A percentile compares a stretch with the other conserved stretches of the same genome.
Conservation (phyloP, 2,888 invertebrate genomes). For the Nephrotoma guestfalica region DNA sequence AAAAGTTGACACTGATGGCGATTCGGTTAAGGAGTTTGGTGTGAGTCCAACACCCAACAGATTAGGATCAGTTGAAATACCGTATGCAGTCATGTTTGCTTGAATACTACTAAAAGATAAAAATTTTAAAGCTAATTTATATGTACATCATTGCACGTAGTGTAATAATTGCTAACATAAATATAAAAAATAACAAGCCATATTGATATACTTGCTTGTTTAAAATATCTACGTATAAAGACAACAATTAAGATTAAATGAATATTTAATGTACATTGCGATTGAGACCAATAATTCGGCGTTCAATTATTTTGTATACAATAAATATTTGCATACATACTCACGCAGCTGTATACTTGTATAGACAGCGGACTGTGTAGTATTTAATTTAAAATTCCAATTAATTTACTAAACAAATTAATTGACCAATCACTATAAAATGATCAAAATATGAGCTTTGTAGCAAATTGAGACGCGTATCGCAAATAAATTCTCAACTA, state of each 20-base stretch:
- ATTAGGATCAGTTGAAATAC: constrained; percentile 26
- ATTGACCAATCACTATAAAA: neutral
- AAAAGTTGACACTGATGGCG: constrained; percentile 29
- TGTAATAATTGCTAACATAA: neutral
- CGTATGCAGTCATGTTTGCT: constrained; percentile 20
- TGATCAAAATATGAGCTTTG: neutral
- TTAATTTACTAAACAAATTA: neutral
- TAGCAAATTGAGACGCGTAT: neutral
- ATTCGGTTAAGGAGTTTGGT: constrained; percentile 24
- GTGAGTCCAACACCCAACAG: constrained; percentile 25
- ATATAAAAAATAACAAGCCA: neutral
- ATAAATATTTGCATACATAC: neutral
- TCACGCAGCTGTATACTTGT: neutral
- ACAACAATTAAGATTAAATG: no score
- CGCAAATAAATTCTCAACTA: neutral
- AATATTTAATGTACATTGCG: neutral
- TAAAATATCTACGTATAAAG: no score
- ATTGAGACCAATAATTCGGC: neutral
- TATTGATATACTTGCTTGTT: neutral
- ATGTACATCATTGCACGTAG: neutral
- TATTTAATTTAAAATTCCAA: neutral
- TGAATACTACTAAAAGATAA: neutral
- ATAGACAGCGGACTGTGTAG: neutral
- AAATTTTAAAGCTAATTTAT: neutral
- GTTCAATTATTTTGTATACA: neutral